Evolutionary conservation across 2,797 vertebrate genomes (phyloP).

Genomic region (Phyllotis vaccarum): DNA sequence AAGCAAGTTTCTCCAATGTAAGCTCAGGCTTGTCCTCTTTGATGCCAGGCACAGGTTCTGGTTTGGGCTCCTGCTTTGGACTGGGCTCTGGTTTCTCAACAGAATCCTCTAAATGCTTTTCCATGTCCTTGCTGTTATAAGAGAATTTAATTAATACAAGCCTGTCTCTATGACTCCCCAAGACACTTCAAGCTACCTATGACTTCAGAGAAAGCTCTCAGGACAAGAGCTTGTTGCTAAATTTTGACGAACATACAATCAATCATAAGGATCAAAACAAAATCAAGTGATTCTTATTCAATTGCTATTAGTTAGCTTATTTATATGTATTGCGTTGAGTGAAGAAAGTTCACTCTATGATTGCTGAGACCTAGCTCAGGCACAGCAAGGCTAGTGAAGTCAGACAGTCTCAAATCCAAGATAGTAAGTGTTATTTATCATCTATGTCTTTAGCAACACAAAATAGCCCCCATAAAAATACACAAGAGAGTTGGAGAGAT

Average conservation of each 20-base stretch:
- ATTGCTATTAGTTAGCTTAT: background rate
- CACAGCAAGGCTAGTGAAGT: background rate
- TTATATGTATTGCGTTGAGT: background rate
- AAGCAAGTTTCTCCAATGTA: too few relatives aligned
- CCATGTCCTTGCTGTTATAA: slow-evolving; percentile 92
- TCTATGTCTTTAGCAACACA: background rate
- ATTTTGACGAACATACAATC: background rate
- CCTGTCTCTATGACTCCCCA: background rate
- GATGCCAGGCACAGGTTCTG: slow-evolving; percentile 90
- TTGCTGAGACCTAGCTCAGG: background rate
- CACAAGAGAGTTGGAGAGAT: background rate
- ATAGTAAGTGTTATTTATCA: background rate
- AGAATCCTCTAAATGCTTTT: slow-evolving; percentile 92
- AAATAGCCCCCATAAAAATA: background rate
- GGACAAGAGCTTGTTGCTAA: slow-evolving; percentile 3
- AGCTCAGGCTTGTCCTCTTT: slow-evolving; percentile 91
- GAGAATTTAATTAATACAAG: slow-evolving; percentile 55
- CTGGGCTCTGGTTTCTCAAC: slow-evolving; percentile 90
- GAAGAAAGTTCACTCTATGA: background rate
- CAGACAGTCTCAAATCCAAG: background rate
- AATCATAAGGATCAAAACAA: background rate
- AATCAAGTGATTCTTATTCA: slow-evolving; percentile 18
- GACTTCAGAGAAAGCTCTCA: background rate
- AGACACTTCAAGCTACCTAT: background rate
- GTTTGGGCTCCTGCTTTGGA: slow-evolving; percentile 92